phyloP scores from a whole-genome alignment of 2,113 vertebrate species.

The Bothrops jararaca region DNA sequence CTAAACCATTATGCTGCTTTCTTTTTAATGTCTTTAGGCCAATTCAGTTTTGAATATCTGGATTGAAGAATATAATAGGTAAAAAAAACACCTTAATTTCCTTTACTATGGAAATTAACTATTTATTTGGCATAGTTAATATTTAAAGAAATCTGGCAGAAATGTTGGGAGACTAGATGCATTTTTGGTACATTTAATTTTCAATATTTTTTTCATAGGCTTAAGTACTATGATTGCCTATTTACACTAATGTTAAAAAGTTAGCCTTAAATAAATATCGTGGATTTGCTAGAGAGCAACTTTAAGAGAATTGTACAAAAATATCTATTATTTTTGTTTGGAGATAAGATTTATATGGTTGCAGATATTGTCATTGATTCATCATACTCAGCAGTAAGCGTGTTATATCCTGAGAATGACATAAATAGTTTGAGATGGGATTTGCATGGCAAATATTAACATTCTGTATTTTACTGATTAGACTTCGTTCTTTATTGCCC shows the following conservation, averaged over 20 bases:
- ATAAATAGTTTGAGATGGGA: not conserved
- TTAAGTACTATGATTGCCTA: not conserved
- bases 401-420: not conserved
- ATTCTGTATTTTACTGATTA: not conserved
- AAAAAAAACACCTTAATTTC: not conserved
- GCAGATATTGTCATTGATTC: not conserved
- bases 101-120: not conserved
- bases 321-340: not conserved
- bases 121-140: not conserved
- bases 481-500: not conserved
- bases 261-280: conserved; percentile 23
- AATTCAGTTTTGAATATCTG: not conserved
- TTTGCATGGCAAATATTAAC: not conserved
- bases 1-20: conserved; percentile 37
- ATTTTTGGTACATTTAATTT: conserved; percentile 12
- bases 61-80: not conserved
- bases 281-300: conserved; percentile 18
- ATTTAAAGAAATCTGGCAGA: conserved; percentile 18
- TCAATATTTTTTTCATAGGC: not conserved
- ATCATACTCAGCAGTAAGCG: not conserved
- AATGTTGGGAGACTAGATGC: not conserved
- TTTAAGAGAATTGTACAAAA: not conserved
- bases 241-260: not conserved
- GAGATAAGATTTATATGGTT: not conserved
- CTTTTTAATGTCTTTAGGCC: conserved; percentile 34